These are phyloP conservation scores for Ceyx erithaca DNA, from an alignment of 2,797 vertebrate species.

Conservation along the genomic window DNA sequence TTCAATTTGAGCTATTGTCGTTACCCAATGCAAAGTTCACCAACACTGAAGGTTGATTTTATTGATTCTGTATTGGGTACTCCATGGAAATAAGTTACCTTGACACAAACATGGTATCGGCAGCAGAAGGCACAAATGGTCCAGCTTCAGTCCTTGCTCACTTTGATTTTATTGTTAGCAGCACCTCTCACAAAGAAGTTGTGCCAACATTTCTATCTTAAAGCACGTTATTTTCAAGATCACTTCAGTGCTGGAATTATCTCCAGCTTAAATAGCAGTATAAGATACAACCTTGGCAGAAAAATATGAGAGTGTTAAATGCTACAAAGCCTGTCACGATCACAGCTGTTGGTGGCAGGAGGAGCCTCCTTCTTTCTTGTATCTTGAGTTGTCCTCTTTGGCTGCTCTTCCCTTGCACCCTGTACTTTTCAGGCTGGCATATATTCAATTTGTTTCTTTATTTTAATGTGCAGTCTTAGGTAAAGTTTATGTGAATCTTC, in stretches of 20 bases:
- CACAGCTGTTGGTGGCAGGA: neutral
- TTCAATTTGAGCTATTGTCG: slow-evolving; percentile 62
- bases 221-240: neutral
- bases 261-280: neutral
- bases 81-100: slow-evolving; percentile 45
- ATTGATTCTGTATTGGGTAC: slow-evolving; percentile 52
- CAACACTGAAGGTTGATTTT: slow-evolving; percentile 47
- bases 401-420: neutral
- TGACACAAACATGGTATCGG: slow-evolving; percentile 20
- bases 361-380: neutral
- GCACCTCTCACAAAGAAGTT: neutral
- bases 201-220: neutral
- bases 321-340: neutral
- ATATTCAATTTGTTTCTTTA: neutral
- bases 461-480: neutral
- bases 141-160: neutral
- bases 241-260: neutral
- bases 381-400: neutral
- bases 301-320: neutral
- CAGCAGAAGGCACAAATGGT: slow-evolving; percentile 15
- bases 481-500: neutral
- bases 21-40: slow-evolving; percentile 67
- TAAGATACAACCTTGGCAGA: neutral
- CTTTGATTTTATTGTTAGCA: neutral
- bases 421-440: neutral